Evolutionary conservation across 2,888 invertebrate genomes (phyloP), one percentile per base, ranked within the genome.

Genomic region (Drosophila macrospina): DNA sequence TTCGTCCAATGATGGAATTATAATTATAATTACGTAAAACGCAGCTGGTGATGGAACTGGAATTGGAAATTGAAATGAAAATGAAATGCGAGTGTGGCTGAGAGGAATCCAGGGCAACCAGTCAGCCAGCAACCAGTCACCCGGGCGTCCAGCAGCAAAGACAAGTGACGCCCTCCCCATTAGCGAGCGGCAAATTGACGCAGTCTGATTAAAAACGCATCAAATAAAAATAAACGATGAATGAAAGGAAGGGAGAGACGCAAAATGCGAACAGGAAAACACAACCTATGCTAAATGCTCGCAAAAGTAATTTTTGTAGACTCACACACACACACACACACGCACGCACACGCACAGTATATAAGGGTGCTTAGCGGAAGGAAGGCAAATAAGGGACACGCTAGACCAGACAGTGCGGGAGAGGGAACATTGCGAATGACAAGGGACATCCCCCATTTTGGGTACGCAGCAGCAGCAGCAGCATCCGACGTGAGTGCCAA

Each of bases 141-240:
- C 20, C 20, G 20, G 62, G 52, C 45, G 39, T 16, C 56, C 64
- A 52, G 47, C 54, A 39, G 39, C 51, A 16, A 54, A 44, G 42
- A 36, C 63, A 61, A 64, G 63, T 68, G 42, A 75, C 73, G 80
- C 76, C 80, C 69, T 59, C 76, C 51, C 47, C 73, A 62, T 70
- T 76, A 74, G 65, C 36, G 50, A 51, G 51, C 66, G 63, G 55
- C 80, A 80, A 81, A 81, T 78, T 81, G 76, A 74, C 74, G 83
- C 83, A 78, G 78, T 74, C 78, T 84, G 80, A 80, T 80, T 82
- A 83, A 80, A 85, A 83, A 83, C 81, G 69, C 83, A 82, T 81
- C 80, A 82, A 81, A 83, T 78, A 56, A 74, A 74, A 66, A 67
- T 34, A 68, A 78, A 64, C 64, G 74, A 54, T 34, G 48, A 15